Base-by-base conservation (phyloP, 2,888 invertebrate species). In the Phania funesta region DNA sequence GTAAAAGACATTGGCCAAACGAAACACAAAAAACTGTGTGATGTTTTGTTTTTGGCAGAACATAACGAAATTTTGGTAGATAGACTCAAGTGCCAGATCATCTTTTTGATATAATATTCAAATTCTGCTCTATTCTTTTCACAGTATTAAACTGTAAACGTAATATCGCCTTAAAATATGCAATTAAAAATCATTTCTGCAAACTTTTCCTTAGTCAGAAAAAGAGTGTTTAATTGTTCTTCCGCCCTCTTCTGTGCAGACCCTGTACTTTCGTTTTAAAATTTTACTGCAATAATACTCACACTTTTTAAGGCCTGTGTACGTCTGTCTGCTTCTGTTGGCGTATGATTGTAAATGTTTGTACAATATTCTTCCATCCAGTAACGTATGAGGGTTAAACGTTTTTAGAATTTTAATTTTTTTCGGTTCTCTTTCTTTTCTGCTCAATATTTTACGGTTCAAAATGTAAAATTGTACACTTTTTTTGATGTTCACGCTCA, bases 401-500 rank as follows among this genome's bases (percentile, higher is more conserved):
- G 68, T 54, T 74, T 68, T 64, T 75, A 41, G 80, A 80, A 68
- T 80, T 80, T 80, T 74, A 68, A 68, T 80, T 52, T 73, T 68
- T 74, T 74, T 11, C 16, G 22, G 8, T 54, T 64, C 35, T 32
- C 24, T 64, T 65, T 32, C 16, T 62, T 52, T 44, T 52, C 60
- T 74, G 22, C 58, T 58, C 44, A 58, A 50, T 73, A 64, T 65
- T 73, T 29, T 20, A 32, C 24, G 52, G 16, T 18, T 65, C 13
- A 50, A 18, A 65, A 50, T 58, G 29, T 65, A 50, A 58, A 32
- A 29, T 41, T 65, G 71, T 50, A 65, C 56, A 65, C 29, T 41
- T 78, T 64, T 48, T 46, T 54, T 67, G 58, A 38, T 76, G 74
- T 82, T 82, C 65, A 82, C 78, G 82, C 78, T 82, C 78, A 70